Conservation (phyloP, 2,113 vertebrate genomes). For the Lethenteron reissneri region DNA sequence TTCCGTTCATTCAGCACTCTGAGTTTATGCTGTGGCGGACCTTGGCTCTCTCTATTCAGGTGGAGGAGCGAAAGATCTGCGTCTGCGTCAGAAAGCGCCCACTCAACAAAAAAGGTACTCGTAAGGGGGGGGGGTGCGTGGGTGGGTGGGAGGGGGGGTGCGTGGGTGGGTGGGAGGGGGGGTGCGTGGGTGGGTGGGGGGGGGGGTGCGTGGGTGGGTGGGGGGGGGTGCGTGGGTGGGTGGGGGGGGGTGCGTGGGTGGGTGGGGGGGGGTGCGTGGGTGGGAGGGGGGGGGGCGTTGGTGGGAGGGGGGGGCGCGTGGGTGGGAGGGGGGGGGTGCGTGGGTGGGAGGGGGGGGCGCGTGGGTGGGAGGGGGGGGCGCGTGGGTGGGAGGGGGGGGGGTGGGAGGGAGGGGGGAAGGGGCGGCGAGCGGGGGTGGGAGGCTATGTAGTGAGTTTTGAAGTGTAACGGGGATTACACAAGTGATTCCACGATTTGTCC, state of each 20-base stretch:
- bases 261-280: neutral
- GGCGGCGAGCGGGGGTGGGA: neutral
- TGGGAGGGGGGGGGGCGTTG: too few species aligned
- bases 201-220: neutral
- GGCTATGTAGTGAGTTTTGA: neutral
- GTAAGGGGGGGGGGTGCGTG: neutral
- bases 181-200: neutral
- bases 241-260: too few species aligned
- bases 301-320: too few species aligned
- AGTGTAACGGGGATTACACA: neutral
- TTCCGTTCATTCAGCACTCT: too few species aligned
- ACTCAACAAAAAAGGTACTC: slow-evolving; percentile 58
- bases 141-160: slow-evolving; percentile 5
- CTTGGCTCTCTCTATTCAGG: slow-evolving; percentile 19
- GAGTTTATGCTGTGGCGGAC: too few species aligned
- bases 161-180: neutral
- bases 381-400: neutral
- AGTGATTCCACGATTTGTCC: neutral
- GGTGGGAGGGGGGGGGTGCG: too few species aligned
- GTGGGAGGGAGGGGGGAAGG: too few species aligned
- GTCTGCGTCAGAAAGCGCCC: slow-evolving; percentile 87
- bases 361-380: too few species aligned
- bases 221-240: too few species aligned
- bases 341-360: too few species aligned
- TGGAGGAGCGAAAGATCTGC: slow-evolving; percentile 56